Conservation (phyloP, 2,113 vertebrate species). For the Strix aluco region DNA sequence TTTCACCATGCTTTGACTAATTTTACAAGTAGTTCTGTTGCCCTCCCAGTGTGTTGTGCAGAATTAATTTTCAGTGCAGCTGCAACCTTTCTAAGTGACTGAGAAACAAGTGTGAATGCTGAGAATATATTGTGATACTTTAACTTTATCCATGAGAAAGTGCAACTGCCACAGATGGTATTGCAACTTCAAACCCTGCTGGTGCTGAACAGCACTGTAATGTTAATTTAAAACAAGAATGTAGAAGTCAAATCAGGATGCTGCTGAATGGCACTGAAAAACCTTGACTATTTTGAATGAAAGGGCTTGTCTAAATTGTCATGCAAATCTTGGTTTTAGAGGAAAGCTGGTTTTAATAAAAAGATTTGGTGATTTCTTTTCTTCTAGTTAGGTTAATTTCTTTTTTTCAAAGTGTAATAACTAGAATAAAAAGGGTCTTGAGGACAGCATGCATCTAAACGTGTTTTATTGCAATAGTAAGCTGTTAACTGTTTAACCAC, state of each 20-base stretch:
- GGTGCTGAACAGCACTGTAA: background rate
- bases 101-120: slow-evolving; percentile 20
- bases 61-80: slow-evolving; percentile 26
- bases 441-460: slow-evolving; percentile 30
- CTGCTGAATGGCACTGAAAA: background rate
- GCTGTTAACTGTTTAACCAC: slow-evolving; percentile 39
- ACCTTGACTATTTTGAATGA: background rate
- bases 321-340: background rate
- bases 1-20: background rate
- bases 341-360: background rate
- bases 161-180: background rate
- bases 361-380: slow-evolving; percentile 3
- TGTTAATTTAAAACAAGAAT: slow-evolving; percentile 12
- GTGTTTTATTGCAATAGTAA: slow-evolving; percentile 42
- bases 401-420: slow-evolving; percentile 29
- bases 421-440: background rate
- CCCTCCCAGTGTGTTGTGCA: background rate
- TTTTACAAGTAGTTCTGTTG: background rate
- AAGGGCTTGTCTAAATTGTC: background rate
- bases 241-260: background rate
- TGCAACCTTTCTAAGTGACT: background rate
- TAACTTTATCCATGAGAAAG: background rate
- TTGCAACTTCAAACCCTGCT: background rate
- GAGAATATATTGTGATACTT: slow-evolving; percentile 14
- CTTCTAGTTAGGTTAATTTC: slow-evolving; percentile 25